These are phyloP conservation scores for Tetramorium simillimum DNA, from an alignment of 1,140 invertebrate species.

Conservation along the genomic window DNA sequence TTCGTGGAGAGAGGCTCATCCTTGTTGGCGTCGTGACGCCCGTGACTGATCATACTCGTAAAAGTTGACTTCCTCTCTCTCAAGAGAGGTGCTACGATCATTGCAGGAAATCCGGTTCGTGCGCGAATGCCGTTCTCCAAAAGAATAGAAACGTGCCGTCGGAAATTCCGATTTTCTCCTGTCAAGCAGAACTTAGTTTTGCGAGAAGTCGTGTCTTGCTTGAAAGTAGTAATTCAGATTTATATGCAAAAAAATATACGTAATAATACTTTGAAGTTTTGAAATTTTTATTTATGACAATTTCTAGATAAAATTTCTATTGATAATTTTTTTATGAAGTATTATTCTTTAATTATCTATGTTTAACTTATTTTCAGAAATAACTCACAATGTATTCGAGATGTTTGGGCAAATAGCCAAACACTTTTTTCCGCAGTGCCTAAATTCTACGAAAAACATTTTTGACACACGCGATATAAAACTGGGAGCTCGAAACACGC, in stretches of 20 bases:
- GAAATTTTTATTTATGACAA: not conserved
- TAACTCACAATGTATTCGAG: not conserved
- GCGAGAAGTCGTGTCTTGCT: not conserved
- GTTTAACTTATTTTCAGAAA: not conserved
- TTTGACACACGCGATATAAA: conserved; percentile 23
- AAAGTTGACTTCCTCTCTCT: conserved; percentile 56
- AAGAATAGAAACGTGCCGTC: conserved; percentile 10
- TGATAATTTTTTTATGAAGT: not conserved
- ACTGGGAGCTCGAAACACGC: conserved; percentile 41
- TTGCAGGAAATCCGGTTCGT: conserved; percentile 65
- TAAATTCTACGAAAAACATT: conserved; percentile 46
- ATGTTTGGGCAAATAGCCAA: conserved; percentile 15
- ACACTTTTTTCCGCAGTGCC: not conserved
- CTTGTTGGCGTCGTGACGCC: conserved; percentile 62
- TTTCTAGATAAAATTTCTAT: not conserved
- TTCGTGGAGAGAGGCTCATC: conserved; percentile 18
- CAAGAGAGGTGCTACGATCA: not conserved
- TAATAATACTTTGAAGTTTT: not conserved
- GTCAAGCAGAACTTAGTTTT: not conserved
- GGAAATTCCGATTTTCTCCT: conserved; percentile 3
- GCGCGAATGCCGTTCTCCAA: conserved; percentile 3
- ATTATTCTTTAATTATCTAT: not conserved
- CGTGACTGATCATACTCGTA: conserved; percentile 70
- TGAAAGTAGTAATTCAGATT: not conserved
- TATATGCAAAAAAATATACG: not conserved